A percentile compares a stretch with the other conserved stretches of the same genome.
Conservation (phyloP, 2,797 vertebrate species). For the Malurus splendens region DNA sequence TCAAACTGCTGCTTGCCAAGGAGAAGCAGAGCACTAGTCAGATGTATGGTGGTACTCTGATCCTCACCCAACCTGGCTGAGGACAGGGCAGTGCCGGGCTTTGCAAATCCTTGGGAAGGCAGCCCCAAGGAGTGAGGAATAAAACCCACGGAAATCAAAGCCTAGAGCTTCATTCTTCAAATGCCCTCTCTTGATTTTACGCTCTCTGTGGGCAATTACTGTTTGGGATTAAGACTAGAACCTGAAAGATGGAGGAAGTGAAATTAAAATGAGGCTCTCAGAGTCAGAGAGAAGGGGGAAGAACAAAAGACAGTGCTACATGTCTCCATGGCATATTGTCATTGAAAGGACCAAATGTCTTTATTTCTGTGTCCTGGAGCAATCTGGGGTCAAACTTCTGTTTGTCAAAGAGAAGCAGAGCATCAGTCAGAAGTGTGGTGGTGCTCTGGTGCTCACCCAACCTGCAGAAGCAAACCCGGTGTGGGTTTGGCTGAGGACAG, state of each 20-base stretch:
- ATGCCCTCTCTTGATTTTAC: conserved; percentile 9
- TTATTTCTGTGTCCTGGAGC: not conserved
- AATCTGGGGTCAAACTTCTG: not conserved
- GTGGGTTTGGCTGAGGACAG: not conserved
- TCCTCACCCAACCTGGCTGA: not conserved
- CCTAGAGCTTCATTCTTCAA: not conserved
- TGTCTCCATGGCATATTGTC: not conserved
- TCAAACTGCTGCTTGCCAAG: not conserved
- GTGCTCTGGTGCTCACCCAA: not conserved
- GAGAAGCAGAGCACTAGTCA: not conserved
- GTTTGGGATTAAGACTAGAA: conserved; percentile 24
- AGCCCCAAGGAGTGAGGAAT: not conserved
- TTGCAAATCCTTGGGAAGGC: not conserved
- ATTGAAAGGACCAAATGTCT: conserved; percentile 30
- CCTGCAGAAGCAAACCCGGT: not conserved
- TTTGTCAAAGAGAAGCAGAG: not conserved
- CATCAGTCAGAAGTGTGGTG: not conserved
- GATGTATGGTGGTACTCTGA: fast-evolving
- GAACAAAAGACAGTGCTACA: not conserved
- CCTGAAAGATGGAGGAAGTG: not conserved
- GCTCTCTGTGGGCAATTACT: not conserved
- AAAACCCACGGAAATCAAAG: conserved; percentile 8
- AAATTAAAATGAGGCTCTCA: not conserved
- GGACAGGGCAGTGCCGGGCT: fast-evolving
- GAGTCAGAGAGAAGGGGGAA: not conserved